Conservation (phyloP, 2,113 vertebrate species). For the Chlamydotis undulata region DNA sequence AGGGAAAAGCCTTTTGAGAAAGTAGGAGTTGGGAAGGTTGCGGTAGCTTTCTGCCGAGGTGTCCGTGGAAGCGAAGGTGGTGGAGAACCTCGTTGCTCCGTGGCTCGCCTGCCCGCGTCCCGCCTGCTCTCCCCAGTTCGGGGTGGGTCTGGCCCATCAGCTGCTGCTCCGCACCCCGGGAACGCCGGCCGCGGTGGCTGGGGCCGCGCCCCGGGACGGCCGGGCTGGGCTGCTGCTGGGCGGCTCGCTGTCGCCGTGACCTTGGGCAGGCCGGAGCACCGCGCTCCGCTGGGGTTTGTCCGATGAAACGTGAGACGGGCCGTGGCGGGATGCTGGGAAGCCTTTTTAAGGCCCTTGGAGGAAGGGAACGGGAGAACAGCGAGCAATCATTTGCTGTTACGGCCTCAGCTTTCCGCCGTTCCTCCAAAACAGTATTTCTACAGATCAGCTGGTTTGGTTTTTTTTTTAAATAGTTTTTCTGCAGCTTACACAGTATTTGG, state of each 20-base stretch:
- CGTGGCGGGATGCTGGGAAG: not conserved
- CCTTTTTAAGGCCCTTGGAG: not conserved
- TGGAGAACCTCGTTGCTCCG: accelerated
- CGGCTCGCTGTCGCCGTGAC: not conserved
- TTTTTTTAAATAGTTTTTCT: not conserved
- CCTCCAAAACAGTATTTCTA: not conserved
- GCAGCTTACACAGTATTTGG: conserved; percentile 19
- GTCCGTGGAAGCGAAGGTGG: accelerated
- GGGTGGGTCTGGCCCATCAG: accelerated
- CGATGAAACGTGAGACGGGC: conserved; percentile 8
- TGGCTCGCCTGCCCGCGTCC: accelerated
- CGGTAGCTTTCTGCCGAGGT: accelerated
- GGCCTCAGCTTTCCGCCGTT: not conserved
- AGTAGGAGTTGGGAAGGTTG: conserved; percentile 8
- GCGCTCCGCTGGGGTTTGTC: not conserved
- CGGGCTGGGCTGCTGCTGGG: not conserved
- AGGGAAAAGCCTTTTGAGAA: not conserved
- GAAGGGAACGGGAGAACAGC: not conserved
- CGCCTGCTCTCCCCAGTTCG: accelerated
- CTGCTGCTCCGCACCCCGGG: not conserved
- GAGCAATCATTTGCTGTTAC: accelerated
- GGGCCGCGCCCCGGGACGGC: not conserved
- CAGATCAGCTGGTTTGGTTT: not conserved
- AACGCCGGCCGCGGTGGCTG: accelerated
- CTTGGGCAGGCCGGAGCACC: conserved; percentile 18